Conservation (phyloP, 2,113 vertebrate genomes). For the Prietella phreatophila region DNA sequence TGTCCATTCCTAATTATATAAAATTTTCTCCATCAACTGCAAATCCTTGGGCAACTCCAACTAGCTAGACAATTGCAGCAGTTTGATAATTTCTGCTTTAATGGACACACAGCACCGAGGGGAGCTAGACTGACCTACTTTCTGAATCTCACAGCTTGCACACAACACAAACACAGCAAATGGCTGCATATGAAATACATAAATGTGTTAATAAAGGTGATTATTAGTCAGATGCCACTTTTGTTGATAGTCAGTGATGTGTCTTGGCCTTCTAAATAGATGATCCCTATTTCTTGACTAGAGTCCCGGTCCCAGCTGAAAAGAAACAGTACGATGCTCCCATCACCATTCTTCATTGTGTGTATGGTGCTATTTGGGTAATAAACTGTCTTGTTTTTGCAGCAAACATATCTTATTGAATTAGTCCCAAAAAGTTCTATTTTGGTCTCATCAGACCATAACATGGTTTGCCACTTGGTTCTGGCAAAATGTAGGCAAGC, state of each 20-base stretch:
- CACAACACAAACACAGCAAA: not conserved
- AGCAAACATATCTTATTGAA: not conserved
- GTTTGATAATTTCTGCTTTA: conserved; percentile 16
- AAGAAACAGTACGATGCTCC: not conserved
- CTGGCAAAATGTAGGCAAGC: not conserved
- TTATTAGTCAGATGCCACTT: not conserved
- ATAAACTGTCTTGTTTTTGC: not conserved
- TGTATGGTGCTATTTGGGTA: not conserved
- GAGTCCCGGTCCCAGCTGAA: not conserved
- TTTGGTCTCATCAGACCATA: not conserved
- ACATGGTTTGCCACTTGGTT: not conserved
- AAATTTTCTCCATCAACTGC: not conserved
- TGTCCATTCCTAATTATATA: not conserved
- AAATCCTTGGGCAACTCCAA: not conserved
- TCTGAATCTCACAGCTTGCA: not conserved
- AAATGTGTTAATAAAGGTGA: not conserved
- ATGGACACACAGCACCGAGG: not conserved
- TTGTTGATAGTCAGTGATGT: not conserved
- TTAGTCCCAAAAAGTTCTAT: not conserved
- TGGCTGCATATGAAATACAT: not conserved
- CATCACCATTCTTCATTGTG: not conserved
- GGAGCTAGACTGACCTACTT: not conserved
- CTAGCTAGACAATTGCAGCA: not conserved
- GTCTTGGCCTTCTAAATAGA: not conserved
- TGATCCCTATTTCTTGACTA: not conserved